Percentiles rank a stretch among this genome's conserved stretches.
These are phyloP conservation scores for Phrynosoma blainvillii DNA, from an alignment of 2,113 vertebrate species.

Conservation along the genomic window DNA sequence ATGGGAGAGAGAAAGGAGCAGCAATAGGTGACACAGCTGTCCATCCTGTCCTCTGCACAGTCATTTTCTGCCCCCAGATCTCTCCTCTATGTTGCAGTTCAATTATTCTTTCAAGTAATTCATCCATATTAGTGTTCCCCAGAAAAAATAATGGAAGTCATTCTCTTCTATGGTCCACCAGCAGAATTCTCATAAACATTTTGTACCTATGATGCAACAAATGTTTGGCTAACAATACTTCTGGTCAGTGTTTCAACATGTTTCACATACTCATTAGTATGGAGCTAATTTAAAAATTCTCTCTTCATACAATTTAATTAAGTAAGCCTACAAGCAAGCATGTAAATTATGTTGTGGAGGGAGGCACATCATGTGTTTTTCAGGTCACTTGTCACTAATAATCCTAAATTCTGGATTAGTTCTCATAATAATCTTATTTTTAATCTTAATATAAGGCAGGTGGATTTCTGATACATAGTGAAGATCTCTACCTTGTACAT, in stretches of 20 bases:
- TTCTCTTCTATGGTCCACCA: background rate
- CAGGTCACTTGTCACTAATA: conserved; percentile 4
- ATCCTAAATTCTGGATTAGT: conserved; percentile 22
- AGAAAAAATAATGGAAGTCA: background rate
- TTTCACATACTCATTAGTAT: background rate
- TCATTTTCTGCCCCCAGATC: background rate
- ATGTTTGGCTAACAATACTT: background rate
- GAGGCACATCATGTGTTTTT: background rate
- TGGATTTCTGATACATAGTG: conserved; percentile 23
- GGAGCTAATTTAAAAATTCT: background rate
- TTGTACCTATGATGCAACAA: background rate
- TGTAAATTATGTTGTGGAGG: background rate
- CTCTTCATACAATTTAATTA: background rate
- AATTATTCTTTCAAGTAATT: background rate
- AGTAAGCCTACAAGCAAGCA: background rate
- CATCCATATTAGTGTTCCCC: background rate
- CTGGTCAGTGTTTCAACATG: background rate
- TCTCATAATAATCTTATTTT: conserved; percentile 4
- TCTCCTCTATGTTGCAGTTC: background rate
- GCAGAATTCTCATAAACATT: background rate
- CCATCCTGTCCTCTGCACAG: background rate
- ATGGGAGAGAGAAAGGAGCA: too few relatives aligned
- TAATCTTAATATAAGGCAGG: background rate
- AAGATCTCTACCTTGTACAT: conserved; percentile 32
- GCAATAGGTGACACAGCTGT: background rate